A percentile compares a stretch with the other conserved stretches of the same genome.
Evolutionary conservation across 2,888 invertebrate species (phyloP).

Genomic region (Chelonus formosanus): DNA sequence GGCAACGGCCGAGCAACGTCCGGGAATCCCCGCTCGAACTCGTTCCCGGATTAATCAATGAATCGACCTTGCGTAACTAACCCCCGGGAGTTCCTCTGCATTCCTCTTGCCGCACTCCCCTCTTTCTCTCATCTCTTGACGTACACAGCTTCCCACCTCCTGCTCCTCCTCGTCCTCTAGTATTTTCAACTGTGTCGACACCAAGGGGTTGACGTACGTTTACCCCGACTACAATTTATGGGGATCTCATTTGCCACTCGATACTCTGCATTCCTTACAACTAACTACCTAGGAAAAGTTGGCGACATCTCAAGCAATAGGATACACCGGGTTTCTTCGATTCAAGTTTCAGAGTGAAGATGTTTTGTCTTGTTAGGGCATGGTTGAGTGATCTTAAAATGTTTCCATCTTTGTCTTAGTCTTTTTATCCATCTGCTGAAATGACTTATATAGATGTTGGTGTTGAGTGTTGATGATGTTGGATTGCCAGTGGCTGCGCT

Average conservation of each 20-base stretch:
- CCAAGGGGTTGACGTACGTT: slow-evolving; percentile 26
- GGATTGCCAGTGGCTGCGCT: neutral
- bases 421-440: too few species aligned
- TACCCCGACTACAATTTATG: slow-evolving; percentile 23
- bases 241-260: slow-evolving; percentile 9
- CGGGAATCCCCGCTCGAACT: slow-evolving; percentile 29
- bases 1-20: slow-evolving; percentile 38
- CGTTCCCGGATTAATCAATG: slow-evolving; percentile 42
- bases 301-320: too few species aligned
- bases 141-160: slow-evolving; percentile 13
- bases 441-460: too few species aligned
- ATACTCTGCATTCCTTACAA: neutral
- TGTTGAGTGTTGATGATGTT: neutral
- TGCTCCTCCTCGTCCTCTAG: slow-evolving; percentile 1
- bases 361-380: too few species aligned
- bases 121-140: slow-evolving; percentile 21
- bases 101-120: slow-evolving; percentile 7
- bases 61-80: slow-evolving; percentile 43
- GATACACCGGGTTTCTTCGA: too few species aligned
- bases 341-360: too few species aligned
- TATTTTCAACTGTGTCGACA: slow-evolving; percentile 2
- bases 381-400: too few species aligned
- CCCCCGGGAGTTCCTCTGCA: slow-evolving; percentile 31
- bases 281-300: too few species aligned
- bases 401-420: too few species aligned